Evolutionary conservation across 2,888 invertebrate species (phyloP), one percentile per base, ranked within the genome.

Genomic region (Eulithis prunata): DNA sequence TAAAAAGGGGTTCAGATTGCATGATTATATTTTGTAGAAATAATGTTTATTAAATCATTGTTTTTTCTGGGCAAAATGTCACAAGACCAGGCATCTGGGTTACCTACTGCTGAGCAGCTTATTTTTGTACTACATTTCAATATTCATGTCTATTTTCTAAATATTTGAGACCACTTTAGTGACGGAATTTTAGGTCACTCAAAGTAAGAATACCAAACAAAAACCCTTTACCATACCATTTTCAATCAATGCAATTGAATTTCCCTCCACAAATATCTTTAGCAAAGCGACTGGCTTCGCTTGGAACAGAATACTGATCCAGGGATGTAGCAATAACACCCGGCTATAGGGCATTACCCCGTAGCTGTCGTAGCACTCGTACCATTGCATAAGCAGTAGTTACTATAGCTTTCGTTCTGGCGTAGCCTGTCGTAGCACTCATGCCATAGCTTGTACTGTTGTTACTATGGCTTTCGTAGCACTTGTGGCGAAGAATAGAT

Each of bases 241-340:
- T 49, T 49, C 49, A 49, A 49, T 49, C 49, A 49, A 21, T 49
- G 10, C 49, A 21, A 49, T 49, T 49, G 49, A 49, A 49, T 21
- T 49, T 49, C 49, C 49, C 21, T 49, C 49, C 49, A 10, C 49
- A 32, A 57, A 47, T 46, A 47, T 36, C 47, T 57, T 57, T 47
- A 57, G 56, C 32, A 46, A 46, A 45, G 46, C 47, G 36, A 53
- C 53, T 21, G 13, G 14, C 46, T 13, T 32, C 32, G 14, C 36
- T 32, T 32, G 21, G 57, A 57, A 53, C 36, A 53, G 53, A 57
- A 56, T 56, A 45, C 57, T 57, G 57, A 57, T 57, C 57, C 47
- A 14, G 47, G 47, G 57, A 14, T 47, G 57, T 45, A 28, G 41
- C 38, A 41, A 49, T 49, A 49, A 49, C 49, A 49, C 49, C 49